A percentile compares a stretch with the other conserved stretches of the same genome.
Conservation (phyloP, 2,888 invertebrate species). For the Mesoligia furuncula region DNA sequence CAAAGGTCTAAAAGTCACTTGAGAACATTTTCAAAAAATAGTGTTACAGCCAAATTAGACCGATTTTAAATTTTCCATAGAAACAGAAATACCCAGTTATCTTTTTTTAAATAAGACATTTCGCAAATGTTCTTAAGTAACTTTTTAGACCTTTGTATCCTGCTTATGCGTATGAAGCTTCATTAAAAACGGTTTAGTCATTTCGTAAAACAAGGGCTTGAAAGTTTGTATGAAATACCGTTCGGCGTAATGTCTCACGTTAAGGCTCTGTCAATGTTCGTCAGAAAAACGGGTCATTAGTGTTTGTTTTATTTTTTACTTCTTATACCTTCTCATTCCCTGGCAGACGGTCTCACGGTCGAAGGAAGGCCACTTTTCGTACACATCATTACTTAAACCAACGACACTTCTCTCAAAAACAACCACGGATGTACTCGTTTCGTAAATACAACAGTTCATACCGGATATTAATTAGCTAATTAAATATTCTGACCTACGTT, state of each 20-base stretch:
- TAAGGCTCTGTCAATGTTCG: not conserved
- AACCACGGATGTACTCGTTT: slow-evolving; percentile 54
- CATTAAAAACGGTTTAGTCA: no score
- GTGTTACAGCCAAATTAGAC: no score
- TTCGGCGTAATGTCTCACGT: not conserved
- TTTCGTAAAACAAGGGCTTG: no score
- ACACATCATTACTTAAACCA: slow-evolving; percentile 33
- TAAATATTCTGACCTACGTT: slow-evolving; percentile 72
- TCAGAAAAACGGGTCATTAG: not conserved
- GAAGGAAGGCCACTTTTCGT: slow-evolving; percentile 19
- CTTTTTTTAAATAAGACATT: no score
- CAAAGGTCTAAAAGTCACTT: no score
- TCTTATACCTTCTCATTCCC: not conserved
- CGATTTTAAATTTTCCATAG: no score
- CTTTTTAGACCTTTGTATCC: no score
- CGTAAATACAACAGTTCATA: slow-evolving; percentile 50
- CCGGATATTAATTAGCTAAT: slow-evolving; percentile 72
- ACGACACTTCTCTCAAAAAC: slow-evolving; percentile 30
- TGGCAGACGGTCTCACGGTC: slow-evolving; percentile 16
- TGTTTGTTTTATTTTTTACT: not conserved
- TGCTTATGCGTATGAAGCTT: no score
- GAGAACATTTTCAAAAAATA: no score
- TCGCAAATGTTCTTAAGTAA: no score
- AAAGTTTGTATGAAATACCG: no score
- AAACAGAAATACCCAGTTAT: no score